Evolutionary conservation across 2,888 invertebrate genomes (phyloP), one percentile per base, ranked within the genome.

Genomic region (Dicyrtoma fusca): DNA sequence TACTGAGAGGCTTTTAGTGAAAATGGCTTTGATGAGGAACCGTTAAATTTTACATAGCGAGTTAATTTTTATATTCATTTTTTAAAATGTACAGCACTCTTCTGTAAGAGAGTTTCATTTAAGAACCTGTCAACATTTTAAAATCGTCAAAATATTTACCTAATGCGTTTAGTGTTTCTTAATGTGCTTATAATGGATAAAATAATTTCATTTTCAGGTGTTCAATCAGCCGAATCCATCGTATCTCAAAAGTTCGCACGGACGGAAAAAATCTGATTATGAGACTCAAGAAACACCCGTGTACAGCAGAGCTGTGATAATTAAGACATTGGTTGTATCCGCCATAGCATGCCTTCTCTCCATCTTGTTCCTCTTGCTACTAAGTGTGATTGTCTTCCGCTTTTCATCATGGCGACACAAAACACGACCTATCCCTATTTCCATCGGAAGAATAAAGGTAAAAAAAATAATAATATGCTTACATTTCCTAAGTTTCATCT

Each of bases 311-410:
- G 66, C 74, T 62, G 73, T 80, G 71, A 80, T 80, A 73, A 69
- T 78, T 51, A 80, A 80, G 73, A 80, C 80, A 42, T 71, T 80
- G 42, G 68, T 79, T 53, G 77, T 80, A 70, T 79, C 79, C 53
- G 79, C 80, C 26, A 73, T 73, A 42, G 74, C 77, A 44, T 80
- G 80, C 76, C 77, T 79, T 55, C 75, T 75, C 72, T 76, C 78
- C 26, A 74, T 80, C 65, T 71, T 80, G 55, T 55, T 73, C 65
- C 75, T 80, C 21, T 75, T 80, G 47, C 63, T 75, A 34, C 59
- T 80, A 72, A 76, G 78, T 55, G 72, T 76, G 26, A 69, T 73
- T 55, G 64, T 78, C 74, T 77, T 76, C 72, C 75, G 77, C 11
- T 77, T 74, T 61, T 61, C 61, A 47, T 49, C 64, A 25, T 70